Percentiles rank a stretch among this genome's conserved stretches.
Evolutionary conservation across 2,888 invertebrate genomes (phyloP).

Genomic region (Agriotes lineatus): DNA sequence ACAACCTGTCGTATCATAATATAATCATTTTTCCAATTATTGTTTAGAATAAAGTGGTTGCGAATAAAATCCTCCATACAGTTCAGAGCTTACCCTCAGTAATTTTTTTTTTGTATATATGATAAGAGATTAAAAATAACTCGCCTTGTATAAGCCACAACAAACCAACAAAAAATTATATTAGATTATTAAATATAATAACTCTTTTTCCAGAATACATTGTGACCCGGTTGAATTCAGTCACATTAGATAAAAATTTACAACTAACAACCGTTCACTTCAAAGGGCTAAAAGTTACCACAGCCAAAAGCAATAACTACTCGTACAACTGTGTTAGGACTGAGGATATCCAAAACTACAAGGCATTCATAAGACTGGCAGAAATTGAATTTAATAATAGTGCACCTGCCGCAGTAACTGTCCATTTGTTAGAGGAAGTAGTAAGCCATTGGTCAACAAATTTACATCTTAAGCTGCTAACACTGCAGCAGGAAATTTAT

Average conservation of each 20-base stretch:
- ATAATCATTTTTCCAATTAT: too few species aligned
- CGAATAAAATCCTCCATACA: too few species aligned
- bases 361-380: constrained; percentile 68
- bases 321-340: constrained; percentile 67
- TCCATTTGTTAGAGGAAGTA: constrained; percentile 69
- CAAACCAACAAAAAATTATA: too few species aligned
- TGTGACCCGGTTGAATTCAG: constrained; percentile 76
- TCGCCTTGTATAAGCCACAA: too few species aligned
- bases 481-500: constrained; percentile 64
- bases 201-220: constrained; percentile 71
- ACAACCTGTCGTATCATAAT: too few species aligned
- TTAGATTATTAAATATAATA: too few species aligned
- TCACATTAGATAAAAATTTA: constrained; percentile 71
- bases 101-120: too few species aligned
- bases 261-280: constrained; percentile 71
- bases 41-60: too few species aligned
- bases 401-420: constrained; percentile 62
- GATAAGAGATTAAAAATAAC: too few species aligned
- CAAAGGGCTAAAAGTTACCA: constrained; percentile 75
- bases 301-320: constrained; percentile 71
- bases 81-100: too few species aligned
- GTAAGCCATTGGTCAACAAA: constrained; percentile 83
- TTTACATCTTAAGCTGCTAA: constrained; percentile 80
- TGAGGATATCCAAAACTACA: constrained; percentile 66
- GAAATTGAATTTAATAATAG: constrained; percentile 67